Conservation (phyloP, 2,113 vertebrate genomes). For the Pitta sordida region DNA sequence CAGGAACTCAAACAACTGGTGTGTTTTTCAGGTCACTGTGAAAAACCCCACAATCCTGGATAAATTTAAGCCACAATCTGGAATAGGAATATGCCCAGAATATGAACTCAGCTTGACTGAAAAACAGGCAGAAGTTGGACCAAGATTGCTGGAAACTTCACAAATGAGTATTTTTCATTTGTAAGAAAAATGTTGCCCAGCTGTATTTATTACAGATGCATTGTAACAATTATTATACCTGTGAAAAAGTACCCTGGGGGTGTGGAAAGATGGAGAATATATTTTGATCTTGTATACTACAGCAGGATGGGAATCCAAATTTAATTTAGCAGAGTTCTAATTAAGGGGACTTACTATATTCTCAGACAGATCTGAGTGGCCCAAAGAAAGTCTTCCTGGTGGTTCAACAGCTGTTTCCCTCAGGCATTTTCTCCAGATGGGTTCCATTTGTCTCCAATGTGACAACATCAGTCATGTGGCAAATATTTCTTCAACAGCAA, state of each 20-base stretch:
- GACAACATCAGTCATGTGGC: not conserved
- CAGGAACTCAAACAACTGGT: not conserved
- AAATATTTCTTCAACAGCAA: not conserved
- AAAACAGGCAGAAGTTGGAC: not conserved
- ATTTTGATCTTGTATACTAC: not conserved
- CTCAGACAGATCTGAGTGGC: not conserved
- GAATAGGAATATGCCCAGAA: not conserved
- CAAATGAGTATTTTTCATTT: constrained; percentile 28
- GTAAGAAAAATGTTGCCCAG: not conserved
- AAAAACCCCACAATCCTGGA: not conserved
- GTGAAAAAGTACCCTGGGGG: not conserved
- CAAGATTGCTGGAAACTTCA: not conserved
- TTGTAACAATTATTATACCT: not conserved
- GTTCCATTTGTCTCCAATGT: not conserved
- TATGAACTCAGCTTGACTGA: not conserved
- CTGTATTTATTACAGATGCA: not conserved
- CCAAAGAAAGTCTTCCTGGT: not conserved
- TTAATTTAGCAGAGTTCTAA: not conserved
- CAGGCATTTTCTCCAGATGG: not conserved
- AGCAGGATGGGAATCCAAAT: not conserved
- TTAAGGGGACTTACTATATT: not conserved
- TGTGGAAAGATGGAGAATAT: not conserved
- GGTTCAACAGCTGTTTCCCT: not conserved
- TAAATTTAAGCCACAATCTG: not conserved
- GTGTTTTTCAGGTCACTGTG: not conserved